Evolutionary conservation across 2,888 invertebrate genomes (phyloP), one percentile per base, ranked within the genome.

Genomic region (Cistogaster globosa): DNA sequence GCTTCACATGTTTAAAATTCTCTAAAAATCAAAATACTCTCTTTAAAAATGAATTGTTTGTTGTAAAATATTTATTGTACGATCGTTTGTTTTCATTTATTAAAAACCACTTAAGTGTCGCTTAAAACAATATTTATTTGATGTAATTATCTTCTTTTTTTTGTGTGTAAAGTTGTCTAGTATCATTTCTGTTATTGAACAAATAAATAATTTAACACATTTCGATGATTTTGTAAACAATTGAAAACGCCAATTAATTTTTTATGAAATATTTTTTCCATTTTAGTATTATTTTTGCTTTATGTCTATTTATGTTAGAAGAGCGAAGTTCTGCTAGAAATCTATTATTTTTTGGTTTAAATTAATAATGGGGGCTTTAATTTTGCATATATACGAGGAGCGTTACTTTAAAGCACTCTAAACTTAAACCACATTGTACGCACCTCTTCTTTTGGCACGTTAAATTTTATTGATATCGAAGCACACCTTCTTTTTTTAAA

Each of bases 201-300:
- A 74, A 71, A 65, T 69, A 86, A 86, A 65, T 60, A 74, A 65
- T 57, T 62, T 86, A 86, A 42, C 75, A 79, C 78, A 76, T 69
- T 78, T 84, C 87, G 76, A 62, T 84, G 71, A 67, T 57, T 83
- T 72, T 62, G 12, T 36, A 38, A 48, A 45, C 63, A 75, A 69
- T 75, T 75, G 48, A 74, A 45, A 78, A 69, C 55, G 32, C 42
- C 68, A 62, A 58, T 62, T 55, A 42, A 69, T 48, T 67, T 32
- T 67, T 62, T 32, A 22, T 72, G 20, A 51, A 32, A 26, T 18
- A 14, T 45, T 32, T 45, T 71, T 11, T 20, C 16, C 38, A 16
- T 32, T 32, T 32, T 32, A 26, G 1, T 26, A 26, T 26, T 26
- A 2, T 26, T 26, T 26, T 26, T 26, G 26, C 4, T 32, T 32